phyloP scores from a whole-genome alignment of 2,888 invertebrate species.

The Pasiphila rectangulata region DNA sequence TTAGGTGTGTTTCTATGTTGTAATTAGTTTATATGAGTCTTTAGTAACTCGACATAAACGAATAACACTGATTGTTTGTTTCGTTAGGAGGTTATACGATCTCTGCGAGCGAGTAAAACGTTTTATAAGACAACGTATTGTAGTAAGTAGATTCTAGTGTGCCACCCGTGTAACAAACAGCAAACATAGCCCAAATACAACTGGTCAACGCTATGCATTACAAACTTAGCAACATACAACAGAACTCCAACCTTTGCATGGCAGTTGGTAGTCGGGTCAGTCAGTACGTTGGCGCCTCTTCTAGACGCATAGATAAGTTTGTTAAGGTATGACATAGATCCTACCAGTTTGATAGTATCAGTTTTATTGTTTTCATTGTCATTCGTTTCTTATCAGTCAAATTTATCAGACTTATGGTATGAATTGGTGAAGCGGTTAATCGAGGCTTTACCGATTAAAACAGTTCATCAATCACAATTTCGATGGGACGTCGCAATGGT shows the following conservation, averaged over 20 bases:
- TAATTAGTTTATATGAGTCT: no score
- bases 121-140: no score
- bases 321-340: constrained; percentile 58
- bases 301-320: constrained; percentile 33
- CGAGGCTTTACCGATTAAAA: no score
- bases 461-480: background rate
- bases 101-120: no score
- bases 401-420: no score
- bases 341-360: constrained; percentile 64
- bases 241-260: background rate
- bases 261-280: background rate
- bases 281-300: constrained; percentile 5
- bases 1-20: no score
- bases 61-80: no score
- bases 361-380: constrained; percentile 49
- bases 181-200: constrained; percentile 48
- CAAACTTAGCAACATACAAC: constrained; percentile 6
- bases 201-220: constrained; percentile 60
- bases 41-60: no score
- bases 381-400: constrained; percentile 13
- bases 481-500: no score
- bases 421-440: no score
- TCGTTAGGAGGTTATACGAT: no score
- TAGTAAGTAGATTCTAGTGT: no score
- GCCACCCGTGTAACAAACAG: constrained; percentile 32